A percentile compares a stretch with the other conserved stretches of the same genome.
Conservation (phyloP, 2,888 invertebrate species). For the Molanna angustata region DNA sequence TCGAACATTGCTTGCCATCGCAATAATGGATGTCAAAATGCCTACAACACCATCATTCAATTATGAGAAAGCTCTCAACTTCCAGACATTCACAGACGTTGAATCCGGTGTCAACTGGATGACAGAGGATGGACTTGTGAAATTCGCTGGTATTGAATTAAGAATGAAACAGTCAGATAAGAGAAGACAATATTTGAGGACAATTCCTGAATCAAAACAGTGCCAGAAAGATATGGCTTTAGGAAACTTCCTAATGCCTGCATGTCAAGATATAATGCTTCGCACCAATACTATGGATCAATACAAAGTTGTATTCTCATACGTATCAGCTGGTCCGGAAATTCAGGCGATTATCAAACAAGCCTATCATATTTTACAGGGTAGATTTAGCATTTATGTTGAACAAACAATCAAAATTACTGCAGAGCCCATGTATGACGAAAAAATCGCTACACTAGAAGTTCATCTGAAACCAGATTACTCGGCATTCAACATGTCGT, state of each 20-base stretch:
- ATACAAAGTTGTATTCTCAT: conserved; percentile 48
- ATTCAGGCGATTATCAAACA: conserved; percentile 48
- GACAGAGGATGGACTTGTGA: no score
- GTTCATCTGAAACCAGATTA: conserved; percentile 49
- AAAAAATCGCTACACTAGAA: no score
- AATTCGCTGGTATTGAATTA: no score
- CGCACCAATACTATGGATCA: conserved; percentile 50
- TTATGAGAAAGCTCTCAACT: no score
- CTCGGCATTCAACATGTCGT: conserved; percentile 46
- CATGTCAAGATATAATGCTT: conserved; percentile 48
- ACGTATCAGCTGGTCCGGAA: conserved; percentile 50
- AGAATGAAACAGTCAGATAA: conserved; percentile 51
- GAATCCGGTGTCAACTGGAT: no score
- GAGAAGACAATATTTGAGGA: conserved; percentile 41
- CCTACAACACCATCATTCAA: no score
- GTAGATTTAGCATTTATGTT: no score
- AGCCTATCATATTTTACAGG: conserved; percentile 46
- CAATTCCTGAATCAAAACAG: conserved; percentile 40
- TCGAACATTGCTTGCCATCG: no score
- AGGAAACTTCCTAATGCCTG: conserved; percentile 47
- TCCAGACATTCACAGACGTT: no score
- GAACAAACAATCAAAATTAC: conserved; percentile 35
- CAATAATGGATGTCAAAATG: no score
- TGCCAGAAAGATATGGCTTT: conserved; percentile 45
- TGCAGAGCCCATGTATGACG: no score